phyloP scores from a whole-genome alignment of 2,113 vertebrate species.

The Glareola pratincola region DNA sequence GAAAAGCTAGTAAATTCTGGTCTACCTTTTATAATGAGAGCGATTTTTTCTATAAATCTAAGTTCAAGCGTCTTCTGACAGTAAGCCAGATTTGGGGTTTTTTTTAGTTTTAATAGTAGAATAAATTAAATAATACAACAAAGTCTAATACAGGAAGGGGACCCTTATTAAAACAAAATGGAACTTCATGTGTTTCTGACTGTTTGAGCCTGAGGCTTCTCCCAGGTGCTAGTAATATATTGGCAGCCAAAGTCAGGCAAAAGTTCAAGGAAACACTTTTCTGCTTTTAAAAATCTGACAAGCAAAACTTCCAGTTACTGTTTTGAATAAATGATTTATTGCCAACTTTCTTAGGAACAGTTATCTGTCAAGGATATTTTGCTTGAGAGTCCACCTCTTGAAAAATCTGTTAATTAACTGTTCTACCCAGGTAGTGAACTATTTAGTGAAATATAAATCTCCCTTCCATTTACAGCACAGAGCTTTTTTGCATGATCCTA shows the following conservation, averaged over 20 bases:
- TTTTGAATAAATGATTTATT: constrained; percentile 59
- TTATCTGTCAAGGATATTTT: constrained; percentile 52
- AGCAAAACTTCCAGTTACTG: constrained; percentile 52
- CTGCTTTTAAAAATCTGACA: constrained; percentile 40
- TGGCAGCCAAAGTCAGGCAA: constrained; percentile 48
- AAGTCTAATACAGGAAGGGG: constrained; percentile 32
- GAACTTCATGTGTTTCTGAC: constrained; percentile 53
- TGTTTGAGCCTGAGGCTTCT: constrained; percentile 58
- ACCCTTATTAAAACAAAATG: constrained; percentile 51
- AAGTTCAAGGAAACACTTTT: constrained; percentile 59
- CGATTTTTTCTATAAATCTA: neutral
- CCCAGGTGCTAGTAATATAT: constrained; percentile 38
- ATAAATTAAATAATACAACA: constrained; percentile 34
- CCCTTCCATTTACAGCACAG: neutral
- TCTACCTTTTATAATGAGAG: neutral
- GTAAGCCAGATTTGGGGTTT: neutral
- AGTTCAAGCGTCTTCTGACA: neutral
- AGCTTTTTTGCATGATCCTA: neutral
- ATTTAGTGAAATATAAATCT: neutral
- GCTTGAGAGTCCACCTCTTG: constrained; percentile 4
- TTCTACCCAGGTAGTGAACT: neutral
- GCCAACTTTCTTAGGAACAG: constrained; percentile 32
- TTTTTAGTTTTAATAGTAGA: neutral
- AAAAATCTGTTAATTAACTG: constrained; percentile 35
- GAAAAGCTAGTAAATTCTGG: neutral